Conservation (phyloP, 2,888 invertebrate genomes). For the Cosmopolites sordidus region DNA sequence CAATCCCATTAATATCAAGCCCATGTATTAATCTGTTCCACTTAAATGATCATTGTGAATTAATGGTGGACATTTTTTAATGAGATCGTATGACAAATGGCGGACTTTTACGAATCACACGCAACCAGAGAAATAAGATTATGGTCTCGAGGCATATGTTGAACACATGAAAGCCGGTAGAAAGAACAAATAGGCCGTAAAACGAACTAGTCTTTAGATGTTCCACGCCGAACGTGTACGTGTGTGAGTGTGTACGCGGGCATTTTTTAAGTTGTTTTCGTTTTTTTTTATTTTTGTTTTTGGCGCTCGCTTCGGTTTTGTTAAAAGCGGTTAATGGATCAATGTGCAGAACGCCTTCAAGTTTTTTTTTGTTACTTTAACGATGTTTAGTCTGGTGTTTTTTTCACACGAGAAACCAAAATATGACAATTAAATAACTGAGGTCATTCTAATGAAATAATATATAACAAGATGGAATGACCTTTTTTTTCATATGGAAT, state of each 20-base stretch:
- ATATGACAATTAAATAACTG: too few relatives aligned
- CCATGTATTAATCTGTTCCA: slow-evolving; percentile 17
- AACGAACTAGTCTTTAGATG: slow-evolving; percentile 18
- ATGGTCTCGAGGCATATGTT: slow-evolving; percentile 20
- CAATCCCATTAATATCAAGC: not conserved
- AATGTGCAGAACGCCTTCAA: too few relatives aligned
- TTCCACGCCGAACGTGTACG: not conserved
- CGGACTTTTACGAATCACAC: slow-evolving; percentile 21
- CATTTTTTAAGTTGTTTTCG: not conserved
- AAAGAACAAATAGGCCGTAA: slow-evolving; percentile 26
- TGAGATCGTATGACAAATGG: slow-evolving; percentile 23
- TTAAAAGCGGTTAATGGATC: too few relatives aligned
- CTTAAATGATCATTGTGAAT: slow-evolving; percentile 20
- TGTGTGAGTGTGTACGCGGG: not conserved
- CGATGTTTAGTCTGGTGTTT: too few relatives aligned
- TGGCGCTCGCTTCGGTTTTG: too few relatives aligned
- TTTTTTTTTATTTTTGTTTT: too few relatives aligned
- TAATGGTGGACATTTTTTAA: slow-evolving; percentile 21
- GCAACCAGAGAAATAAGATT: slow-evolving; percentile 18
- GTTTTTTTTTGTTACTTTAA: too few relatives aligned
- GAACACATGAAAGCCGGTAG: slow-evolving; percentile 23
- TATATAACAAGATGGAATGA: too few relatives aligned
- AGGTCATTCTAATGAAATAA: too few relatives aligned
- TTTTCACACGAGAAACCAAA: too few relatives aligned
- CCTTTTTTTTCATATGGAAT: too few relatives aligned